Evolutionary conservation across 2,113 vertebrate species (phyloP), one percentile per base, ranked within the genome.

Genomic region (Trematocara variabile): DNA sequence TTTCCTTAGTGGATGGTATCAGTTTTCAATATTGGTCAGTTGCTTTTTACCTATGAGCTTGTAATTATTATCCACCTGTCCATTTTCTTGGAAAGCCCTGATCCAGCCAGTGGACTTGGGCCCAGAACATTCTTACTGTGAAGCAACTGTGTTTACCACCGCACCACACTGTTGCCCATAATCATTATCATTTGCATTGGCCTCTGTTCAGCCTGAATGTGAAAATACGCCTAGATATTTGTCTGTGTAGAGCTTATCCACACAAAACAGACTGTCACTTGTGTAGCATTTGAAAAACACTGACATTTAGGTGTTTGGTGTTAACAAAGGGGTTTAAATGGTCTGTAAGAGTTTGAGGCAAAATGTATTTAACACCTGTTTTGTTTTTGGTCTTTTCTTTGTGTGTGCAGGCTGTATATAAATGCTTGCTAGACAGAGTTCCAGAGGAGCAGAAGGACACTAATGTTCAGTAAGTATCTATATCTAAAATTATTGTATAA

Each of bases 381-480:
- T 83, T 79, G 25, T 77, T 46, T 54, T 56, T 11, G 30, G 5
- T 34, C 9, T 90, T 68, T 11, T 85, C 37, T 60, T 50, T 89
- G 8, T 80, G 10, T 83, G 25, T 77, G 7, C 86, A 98, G 97
- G 98, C 98, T 16, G 97, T 98, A 11, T 98, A 97, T 93, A 98
- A 97, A 93, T 98, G 97, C 85, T 95, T 98, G 14, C 93, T 98
- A 44, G 98, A 98, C 93, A 95, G 98, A 94, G 97, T 98, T 50
- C 97, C 98, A 39, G 97, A 98, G 20, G 97, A 97, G 54, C 95
- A 98, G 92, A 98, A 98, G 90, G 97, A 98, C 30, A 97, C 96
- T 1, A 98, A 95, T 7, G 93, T 97, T 79, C 97, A 98, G 97
- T 98, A 88, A 97, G 98, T 98, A 77, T 25, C 12, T 60, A 6